Evolutionary conservation across 2,113 vertebrate species (phyloP).

Genomic region (Fregata magnificens): DNA sequence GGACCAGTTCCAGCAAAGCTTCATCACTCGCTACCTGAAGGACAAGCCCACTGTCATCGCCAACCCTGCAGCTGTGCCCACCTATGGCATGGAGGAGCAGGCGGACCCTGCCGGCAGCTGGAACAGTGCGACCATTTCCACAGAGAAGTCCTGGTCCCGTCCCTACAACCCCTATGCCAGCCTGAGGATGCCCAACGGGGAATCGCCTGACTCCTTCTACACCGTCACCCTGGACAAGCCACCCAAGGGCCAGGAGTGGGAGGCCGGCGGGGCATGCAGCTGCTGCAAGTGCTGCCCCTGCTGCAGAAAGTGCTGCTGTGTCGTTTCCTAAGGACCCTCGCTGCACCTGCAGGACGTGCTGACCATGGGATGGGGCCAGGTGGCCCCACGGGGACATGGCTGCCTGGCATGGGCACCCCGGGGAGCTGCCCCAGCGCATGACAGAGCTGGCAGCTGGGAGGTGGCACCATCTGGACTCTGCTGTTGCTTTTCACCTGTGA

Average conservation of each 20-base stretch:
- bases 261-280: conserved; percentile 21
- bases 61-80: conserved; percentile 39
- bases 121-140: background rate
- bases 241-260: background rate
- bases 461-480: background rate
- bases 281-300: conserved; percentile 61
- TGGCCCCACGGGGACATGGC: accelerated
- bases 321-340: conserved; percentile 50
- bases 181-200: conserved; percentile 28
- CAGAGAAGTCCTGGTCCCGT: conserved; percentile 19
- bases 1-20: conserved; percentile 75
- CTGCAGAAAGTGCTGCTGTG: conserved; percentile 62
- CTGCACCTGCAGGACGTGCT: accelerated
- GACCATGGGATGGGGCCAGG: background rate
- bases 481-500: accelerated
- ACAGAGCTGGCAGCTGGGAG: background rate
- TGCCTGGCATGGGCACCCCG: background rate
- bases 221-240: conserved; percentile 50
- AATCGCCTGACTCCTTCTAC: conserved; percentile 4
- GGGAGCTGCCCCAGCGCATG: accelerated
- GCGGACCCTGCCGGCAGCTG: background rate
- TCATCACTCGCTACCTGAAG: conserved; percentile 59
- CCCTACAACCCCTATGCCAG: conserved; percentile 72
- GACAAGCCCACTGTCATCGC: conserved; percentile 58
- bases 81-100: background rate